These are phyloP conservation scores for Xenopus laevis DNA, from an alignment of 2,113 vertebrate genomes.

Conservation along the genomic window DNA sequence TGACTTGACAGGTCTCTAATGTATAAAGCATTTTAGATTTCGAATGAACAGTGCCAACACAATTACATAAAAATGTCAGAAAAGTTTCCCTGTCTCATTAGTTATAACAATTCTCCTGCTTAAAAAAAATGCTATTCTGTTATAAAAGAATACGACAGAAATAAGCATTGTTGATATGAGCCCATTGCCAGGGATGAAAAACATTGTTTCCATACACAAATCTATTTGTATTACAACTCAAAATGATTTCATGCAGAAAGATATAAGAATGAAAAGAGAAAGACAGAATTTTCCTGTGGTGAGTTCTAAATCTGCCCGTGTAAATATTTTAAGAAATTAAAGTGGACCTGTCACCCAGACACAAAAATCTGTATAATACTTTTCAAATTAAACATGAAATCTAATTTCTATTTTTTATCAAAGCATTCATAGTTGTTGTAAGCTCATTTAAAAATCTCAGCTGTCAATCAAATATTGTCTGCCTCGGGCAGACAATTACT, in stretches of 20 bases:
- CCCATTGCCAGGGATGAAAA: not conserved
- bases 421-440: too few relatives aligned
- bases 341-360: too few relatives aligned
- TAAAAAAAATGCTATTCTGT: not conserved
- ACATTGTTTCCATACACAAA: not conserved
- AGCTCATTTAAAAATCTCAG: too few relatives aligned
- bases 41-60: not conserved
- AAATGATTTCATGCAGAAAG: not conserved
- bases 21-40: not conserved
- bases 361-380: too few relatives aligned
- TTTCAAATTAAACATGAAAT: too few relatives aligned
- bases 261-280: too few relatives aligned
- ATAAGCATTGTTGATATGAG: not conserved
- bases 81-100: not conserved
- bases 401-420: too few relatives aligned
- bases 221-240: not conserved
- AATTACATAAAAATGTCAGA: slow-evolving; percentile 5
- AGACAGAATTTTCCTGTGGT: too few relatives aligned
- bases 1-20: not conserved
- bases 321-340: too few relatives aligned
- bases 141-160: not conserved
- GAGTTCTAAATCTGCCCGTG: too few relatives aligned
- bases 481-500: too few relatives aligned
- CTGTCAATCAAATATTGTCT: too few relatives aligned
- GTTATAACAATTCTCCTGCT: not conserved